Base-by-base conservation (phyloP, 1,140 invertebrate genomes). In the Melitaea cinxia region DNA sequence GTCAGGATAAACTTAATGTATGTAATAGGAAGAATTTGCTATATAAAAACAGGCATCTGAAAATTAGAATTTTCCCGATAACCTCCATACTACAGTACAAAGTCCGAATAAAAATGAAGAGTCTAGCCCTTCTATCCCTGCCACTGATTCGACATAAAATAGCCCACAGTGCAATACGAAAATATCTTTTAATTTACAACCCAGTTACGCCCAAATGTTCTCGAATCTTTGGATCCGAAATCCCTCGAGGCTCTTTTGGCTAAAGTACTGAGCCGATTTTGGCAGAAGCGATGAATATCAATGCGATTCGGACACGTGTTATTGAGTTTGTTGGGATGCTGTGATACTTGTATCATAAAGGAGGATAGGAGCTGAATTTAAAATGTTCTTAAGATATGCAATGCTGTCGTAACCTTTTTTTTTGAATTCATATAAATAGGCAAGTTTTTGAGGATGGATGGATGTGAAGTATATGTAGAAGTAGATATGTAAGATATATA, bases 211-310 rank as follows among this genome's bases (percentile, higher is more conserved):
- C 14, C 42, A n/a, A 47, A 12, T 19, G n/a, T 4, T 23, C 12
- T 9, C 23, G 17, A 19, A 21, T 45, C 17, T 19, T 6, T 45
- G 42, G 21, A 12, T n/a, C n/a, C n/a, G n/a, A 23, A 47, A 47
- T 23, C 42, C 42, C 42, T 21, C 14, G 42, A 10, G 42, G 42
- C 9, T 19, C 42, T 24, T 47, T 47, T 23, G 42, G 42, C 42
- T 47, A 47, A 47, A 47, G 19, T 23, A 19, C 10, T 47, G 42
- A 19, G 42, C 42, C 19, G 42, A 47, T 47, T 47, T 12, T 47
- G 42, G 42, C 42, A 47, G 23, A 23, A 47, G 19, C 15, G 42
- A 47, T 47, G 42, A 47, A 47, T 47, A 47, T 23, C 42, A 47
- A 47, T 47, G 42, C 19, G 42, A 23, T n/a, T 47, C 23, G 19